Conservation (phyloP, 2,113 vertebrate genomes). For the Paradoxurus hermaphroditus region DNA sequence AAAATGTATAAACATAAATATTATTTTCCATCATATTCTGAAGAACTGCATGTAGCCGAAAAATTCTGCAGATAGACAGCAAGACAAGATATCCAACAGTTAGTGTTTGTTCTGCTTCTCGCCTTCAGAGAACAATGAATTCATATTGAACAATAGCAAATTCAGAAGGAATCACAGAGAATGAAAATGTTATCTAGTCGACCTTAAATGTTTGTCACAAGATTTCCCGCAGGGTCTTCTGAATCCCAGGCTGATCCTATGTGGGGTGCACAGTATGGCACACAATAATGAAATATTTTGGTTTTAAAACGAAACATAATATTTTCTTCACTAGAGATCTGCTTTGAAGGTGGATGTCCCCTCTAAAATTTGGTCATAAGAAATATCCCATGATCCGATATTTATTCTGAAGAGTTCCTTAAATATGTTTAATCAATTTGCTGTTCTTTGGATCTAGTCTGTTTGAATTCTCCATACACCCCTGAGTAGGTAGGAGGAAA, state of each 20-base stretch:
- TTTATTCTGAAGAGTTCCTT: constrained; percentile 69
- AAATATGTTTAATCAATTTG: constrained; percentile 66
- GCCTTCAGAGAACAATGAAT: constrained; percentile 65
- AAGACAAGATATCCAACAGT: constrained; percentile 53
- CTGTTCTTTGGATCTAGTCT: constrained; percentile 73
- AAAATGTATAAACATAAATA: constrained; percentile 51
- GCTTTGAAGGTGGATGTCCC: constrained; percentile 47
- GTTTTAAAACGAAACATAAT: constrained; percentile 63
- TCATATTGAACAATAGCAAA: constrained; percentile 70
- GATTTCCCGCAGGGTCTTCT: constrained; percentile 51
- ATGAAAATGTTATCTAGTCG: constrained; percentile 66
- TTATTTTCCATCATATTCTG: constrained; percentile 7
- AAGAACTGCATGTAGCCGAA: constrained; percentile 10
- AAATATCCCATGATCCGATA: constrained; percentile 56
- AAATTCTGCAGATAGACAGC: constrained; percentile 37
- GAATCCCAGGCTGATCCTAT: constrained; percentile 32
- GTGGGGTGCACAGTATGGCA: neutral
- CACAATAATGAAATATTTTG: constrained; percentile 67
- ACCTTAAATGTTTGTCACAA: constrained; percentile 68
- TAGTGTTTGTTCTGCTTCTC: constrained; percentile 58
- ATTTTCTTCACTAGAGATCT: constrained; percentile 60
- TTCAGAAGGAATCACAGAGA: constrained; percentile 62
- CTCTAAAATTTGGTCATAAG: constrained; percentile 61
- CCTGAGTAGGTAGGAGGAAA: neutral
- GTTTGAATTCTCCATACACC: constrained; percentile 47